Conservation (phyloP, 2,888 invertebrate species). For the Brenthis daphne region DNA sequence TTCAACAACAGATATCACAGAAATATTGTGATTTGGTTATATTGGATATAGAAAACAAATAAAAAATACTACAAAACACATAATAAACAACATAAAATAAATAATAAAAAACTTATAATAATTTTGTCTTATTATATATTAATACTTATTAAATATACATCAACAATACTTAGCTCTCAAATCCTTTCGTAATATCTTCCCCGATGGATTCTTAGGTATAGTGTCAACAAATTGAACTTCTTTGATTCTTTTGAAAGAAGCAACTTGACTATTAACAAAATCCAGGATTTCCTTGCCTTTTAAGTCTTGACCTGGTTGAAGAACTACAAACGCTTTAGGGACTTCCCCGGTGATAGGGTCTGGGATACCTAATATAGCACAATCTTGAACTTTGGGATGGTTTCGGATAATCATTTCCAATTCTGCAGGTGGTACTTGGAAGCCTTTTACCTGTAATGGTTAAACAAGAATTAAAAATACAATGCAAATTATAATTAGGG, state of each 20-base stretch:
- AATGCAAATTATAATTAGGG: background rate
- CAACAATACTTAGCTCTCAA: slow-evolving; percentile 74
- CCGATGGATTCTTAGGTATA: slow-evolving; percentile 89
- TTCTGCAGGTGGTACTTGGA: slow-evolving; percentile 94
- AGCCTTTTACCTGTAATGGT: slow-evolving; percentile 82
- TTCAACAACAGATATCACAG: too few relatives aligned
- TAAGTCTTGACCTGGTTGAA: slow-evolving; percentile 66
- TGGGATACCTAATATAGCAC: slow-evolving; percentile 91
- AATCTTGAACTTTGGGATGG: slow-evolving; percentile 89
- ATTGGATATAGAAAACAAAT: too few relatives aligned
- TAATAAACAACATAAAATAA: too few relatives aligned
- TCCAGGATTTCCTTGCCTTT: slow-evolving; percentile 83
- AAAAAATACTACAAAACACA: too few relatives aligned
- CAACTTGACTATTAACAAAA: slow-evolving; percentile 86
- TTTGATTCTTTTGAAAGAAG: slow-evolving; percentile 86
- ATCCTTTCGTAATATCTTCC: slow-evolving; percentile 88
- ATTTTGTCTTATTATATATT: too few relatives aligned
- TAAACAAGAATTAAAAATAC: background rate
- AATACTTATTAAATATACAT: background rate
- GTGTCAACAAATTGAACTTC: slow-evolving; percentile 85
- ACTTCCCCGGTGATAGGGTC: slow-evolving; percentile 87
- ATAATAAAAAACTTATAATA: too few relatives aligned
- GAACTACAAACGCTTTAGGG: slow-evolving; percentile 88
- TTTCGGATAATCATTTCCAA: slow-evolving; percentile 88
- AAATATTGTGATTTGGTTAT: too few relatives aligned